Percentiles rank a stretch among this genome's conserved stretches.
Conservation (phyloP, 2,113 vertebrate species). For the Herpetotheres cachinnans region DNA sequence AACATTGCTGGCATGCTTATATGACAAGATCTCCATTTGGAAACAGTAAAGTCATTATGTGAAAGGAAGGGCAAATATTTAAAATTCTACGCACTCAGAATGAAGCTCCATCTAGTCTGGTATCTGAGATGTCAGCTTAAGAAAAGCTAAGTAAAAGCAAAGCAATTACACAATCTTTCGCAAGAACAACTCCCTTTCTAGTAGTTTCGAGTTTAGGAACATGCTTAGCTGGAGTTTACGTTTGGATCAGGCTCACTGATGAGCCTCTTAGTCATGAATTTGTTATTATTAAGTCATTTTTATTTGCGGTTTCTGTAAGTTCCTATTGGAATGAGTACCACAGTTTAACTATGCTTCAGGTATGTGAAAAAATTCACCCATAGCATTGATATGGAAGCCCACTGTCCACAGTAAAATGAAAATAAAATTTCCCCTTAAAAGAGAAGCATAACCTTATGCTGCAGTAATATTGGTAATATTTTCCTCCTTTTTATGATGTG, state of each 20-base stretch:
- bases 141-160: not conserved
- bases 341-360: not conserved
- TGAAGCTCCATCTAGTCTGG: not conserved
- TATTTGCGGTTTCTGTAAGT: not conserved
- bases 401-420: not conserved
- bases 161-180: not conserved
- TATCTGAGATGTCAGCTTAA: not conserved
- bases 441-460: not conserved
- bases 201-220: not conserved
- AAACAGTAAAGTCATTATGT: not conserved
- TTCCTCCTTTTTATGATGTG: not conserved
- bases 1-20: not conserved
- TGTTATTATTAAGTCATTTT: not conserved
- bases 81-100: not conserved
- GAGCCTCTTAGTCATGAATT: not conserved
- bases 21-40: not conserved
- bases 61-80: not conserved
- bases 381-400: not conserved
- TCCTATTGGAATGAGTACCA: not conserved
- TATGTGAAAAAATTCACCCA: not conserved
- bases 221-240: not conserved
- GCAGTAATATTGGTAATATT: not conserved
- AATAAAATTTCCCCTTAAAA: not conserved
- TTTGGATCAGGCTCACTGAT: not conserved
- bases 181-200: not conserved